A percentile compares a stretch with the other conserved stretches of the same genome.
Conservation (phyloP, 2,888 invertebrate genomes). For the Philhelius pedissequus region DNA sequence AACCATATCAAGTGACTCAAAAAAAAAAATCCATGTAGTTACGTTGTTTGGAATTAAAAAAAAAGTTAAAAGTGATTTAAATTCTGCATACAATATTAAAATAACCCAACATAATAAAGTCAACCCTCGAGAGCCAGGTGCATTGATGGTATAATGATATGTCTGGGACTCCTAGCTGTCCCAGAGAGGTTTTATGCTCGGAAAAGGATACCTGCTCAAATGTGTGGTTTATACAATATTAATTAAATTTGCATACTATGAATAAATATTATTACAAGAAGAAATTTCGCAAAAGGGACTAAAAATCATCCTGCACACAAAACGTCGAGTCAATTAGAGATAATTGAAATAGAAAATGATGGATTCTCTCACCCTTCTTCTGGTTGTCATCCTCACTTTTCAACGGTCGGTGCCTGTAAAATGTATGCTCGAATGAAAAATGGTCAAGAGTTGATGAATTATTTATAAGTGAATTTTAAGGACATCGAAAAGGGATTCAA, state of each 20-base stretch:
- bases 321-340: neutral
- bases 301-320: neutral
- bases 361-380: too few species aligned
- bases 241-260: slow-evolving; percentile 3
- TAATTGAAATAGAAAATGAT: neutral
- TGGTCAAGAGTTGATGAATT: neutral
- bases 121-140: neutral
- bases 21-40: neutral
- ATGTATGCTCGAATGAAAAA: neutral
- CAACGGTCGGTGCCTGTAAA: neutral
- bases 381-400: too few species aligned
- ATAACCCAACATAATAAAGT: neutral
- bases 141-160: neutral
- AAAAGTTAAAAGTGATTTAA: neutral
- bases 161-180: neutral
- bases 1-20: neutral
- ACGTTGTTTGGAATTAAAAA: neutral
- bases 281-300: neutral
- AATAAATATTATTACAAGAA: neutral
- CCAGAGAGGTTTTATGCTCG: neutral
- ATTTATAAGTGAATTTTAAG: neutral
- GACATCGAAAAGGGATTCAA: neutral
- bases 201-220: neutral
- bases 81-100: neutral
- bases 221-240: neutral